Percentiles rank a stretch among this genome's conserved stretches.
phyloP scores from a whole-genome alignment of 2,797 vertebrate species.

The Triplophysa yarkandensis region DNA sequence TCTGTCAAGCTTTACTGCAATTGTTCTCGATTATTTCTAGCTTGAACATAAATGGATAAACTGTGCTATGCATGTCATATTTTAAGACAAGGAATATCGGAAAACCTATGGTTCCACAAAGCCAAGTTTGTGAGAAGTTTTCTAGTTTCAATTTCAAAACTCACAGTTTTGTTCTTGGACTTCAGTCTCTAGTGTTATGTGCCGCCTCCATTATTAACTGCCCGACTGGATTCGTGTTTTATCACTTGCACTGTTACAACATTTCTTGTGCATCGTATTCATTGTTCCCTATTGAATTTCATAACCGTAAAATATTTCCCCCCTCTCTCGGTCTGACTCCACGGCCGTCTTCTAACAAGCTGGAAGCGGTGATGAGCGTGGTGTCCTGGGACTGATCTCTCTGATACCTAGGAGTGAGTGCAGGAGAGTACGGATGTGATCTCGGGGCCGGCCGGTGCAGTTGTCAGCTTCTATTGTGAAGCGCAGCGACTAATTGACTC shows the following conservation, averaged over 20 bases:
- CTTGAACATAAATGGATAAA: not conserved
- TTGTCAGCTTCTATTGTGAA: constrained; percentile 50
- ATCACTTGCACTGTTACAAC: constrained; percentile 7
- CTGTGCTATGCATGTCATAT: not conserved
- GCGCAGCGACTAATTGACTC: constrained; percentile 53
- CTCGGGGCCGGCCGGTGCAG: constrained; percentile 31
- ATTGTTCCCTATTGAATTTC: constrained; percentile 34
- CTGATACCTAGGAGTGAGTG: constrained; percentile 24
- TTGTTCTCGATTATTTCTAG: not conserved
- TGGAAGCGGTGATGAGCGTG: constrained; percentile 1
- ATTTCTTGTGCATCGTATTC: constrained; percentile 30
- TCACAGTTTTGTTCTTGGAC: not conserved
- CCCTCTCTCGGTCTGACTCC: constrained; percentile 35
- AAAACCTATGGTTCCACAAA: not conserved
- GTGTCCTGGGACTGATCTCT: constrained; percentile 45
- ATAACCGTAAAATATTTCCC: constrained; percentile 24
- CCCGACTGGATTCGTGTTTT: constrained; percentile 17
- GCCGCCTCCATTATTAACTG: constrained; percentile 33
- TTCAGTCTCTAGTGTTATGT: constrained; percentile 21
- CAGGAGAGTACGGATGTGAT: constrained; percentile 43
- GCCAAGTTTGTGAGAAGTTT: not conserved
- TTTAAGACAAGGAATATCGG: not conserved
- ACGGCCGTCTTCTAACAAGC: constrained; percentile 43
- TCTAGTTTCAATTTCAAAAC: not conserved
- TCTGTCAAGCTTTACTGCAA: constrained; percentile 19